These are phyloP conservation scores for Bufo gargarizans DNA, from an alignment of 2,113 vertebrate species.

Conservation along the genomic window DNA sequence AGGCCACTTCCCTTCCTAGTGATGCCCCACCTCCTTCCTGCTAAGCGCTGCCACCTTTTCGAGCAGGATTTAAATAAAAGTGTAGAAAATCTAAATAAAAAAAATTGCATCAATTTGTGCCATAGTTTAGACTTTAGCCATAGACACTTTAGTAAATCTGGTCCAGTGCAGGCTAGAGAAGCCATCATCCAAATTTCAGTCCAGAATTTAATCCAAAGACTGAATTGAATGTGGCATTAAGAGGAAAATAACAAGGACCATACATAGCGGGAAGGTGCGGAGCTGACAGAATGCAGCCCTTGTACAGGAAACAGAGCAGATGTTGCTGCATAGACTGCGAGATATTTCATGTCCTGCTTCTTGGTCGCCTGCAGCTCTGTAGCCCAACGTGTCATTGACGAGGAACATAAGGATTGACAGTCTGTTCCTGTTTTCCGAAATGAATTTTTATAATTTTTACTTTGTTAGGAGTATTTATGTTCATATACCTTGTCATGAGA, in stretches of 20 bases:
- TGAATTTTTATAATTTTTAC: background rate
- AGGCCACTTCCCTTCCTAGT: no score
- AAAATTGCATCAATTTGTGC: no score
- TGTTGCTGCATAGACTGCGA: background rate
- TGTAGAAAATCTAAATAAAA: no score
- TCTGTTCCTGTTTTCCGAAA: background rate
- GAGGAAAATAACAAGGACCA: background rate
- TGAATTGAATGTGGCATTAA: background rate
- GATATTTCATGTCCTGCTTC: conserved; percentile 13
- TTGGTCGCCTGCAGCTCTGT: conserved; percentile 3
- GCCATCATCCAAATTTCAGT: background rate
- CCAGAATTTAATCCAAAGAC: background rate
- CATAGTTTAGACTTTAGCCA: no score
- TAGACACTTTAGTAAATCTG: no score
- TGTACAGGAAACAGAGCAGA: conserved; percentile 25
- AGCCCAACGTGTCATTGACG: background rate
- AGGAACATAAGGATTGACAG: conserved; percentile 38
- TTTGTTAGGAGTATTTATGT: conserved; percentile 18
- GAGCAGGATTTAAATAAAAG: no score
- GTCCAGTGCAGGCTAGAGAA: background rate
- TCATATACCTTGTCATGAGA: background rate
- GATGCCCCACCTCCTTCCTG: no score
- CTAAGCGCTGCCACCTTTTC: no score
- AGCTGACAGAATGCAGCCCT: background rate
- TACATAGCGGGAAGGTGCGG: background rate